Evolutionary conservation across 2,113 vertebrate species (phyloP).

Genomic region (Takifugu bimaculatus): DNA sequence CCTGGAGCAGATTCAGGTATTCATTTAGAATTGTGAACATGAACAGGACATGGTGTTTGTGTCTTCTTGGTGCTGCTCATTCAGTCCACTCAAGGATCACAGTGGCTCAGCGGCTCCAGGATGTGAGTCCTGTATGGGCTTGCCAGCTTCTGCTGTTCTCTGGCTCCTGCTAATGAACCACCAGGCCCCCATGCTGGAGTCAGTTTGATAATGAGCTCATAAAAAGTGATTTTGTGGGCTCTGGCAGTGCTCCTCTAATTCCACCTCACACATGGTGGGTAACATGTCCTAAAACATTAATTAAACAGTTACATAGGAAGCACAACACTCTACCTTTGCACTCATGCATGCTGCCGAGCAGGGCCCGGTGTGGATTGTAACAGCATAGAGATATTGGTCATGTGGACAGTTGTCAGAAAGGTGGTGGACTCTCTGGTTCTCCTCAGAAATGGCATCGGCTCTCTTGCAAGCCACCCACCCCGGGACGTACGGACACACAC

Average conservation of each 20-base stretch:
- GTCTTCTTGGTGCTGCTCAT: no score
- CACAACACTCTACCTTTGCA: constrained; percentile 71
- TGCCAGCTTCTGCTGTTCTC: no score
- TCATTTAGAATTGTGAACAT: neutral
- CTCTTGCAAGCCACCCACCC: constrained; percentile 46
- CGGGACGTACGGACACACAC: constrained; percentile 55
- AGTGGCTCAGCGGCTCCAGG: no score
- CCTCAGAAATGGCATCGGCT: constrained; percentile 43
- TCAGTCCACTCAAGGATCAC: no score
- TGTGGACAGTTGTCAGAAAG: constrained; percentile 66
- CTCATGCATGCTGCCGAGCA: constrained; percentile 70
- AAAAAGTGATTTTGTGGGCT: no score
- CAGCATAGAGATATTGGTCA: constrained; percentile 67
- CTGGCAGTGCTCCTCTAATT: no score
- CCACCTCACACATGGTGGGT: no score
- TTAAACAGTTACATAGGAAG: neutral
- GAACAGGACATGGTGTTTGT: no score
- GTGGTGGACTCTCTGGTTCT: constrained; percentile 55
- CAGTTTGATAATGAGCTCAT: no score
- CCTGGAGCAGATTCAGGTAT: constrained; percentile 10
- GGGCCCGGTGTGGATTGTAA: constrained; percentile 78
- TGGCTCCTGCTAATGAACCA: no score
- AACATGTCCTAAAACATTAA: neutral
- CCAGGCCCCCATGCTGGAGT: no score
- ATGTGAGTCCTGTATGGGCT: no score